Conservation (phyloP, 1,140 invertebrate genomes). For the Diachasma alloeum region DNA sequence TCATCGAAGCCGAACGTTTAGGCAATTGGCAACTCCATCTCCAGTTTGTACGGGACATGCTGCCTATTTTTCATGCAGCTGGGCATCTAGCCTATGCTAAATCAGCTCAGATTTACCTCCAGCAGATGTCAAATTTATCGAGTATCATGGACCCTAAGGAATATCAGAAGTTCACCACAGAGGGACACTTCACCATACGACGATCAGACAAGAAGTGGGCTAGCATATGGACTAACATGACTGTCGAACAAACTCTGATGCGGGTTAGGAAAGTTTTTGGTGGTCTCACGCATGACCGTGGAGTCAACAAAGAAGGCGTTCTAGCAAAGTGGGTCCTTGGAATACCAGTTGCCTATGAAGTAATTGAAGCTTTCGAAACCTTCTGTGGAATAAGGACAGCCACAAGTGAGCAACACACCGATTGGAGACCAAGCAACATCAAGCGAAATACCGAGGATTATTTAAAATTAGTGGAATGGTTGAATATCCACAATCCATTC, state of each 20-base stretch:
- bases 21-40: conserved; percentile 47
- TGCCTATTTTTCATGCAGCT: conserved; percentile 51
- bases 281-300: conserved; percentile 33
- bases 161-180: conserved; percentile 42
- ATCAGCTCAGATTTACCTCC: conserved; percentile 52
- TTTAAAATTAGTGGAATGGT: conserved; percentile 3
- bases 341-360: conserved; percentile 27
- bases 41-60: conserved; percentile 39
- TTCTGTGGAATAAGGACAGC: conserved; percentile 27
- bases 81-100: conserved; percentile 54
- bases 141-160: conserved; percentile 41
- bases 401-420: conserved; percentile 39
- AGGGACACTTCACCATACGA: conserved; percentile 45
- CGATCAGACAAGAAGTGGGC: conserved; percentile 53
- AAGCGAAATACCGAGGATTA: conserved; percentile 40
- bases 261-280: conserved; percentile 38
- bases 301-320: conserved; percentile 27
- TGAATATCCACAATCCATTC: neutral
- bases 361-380: conserved; percentile 47
- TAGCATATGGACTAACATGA: conserved; percentile 56
- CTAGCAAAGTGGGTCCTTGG: conserved; percentile 27
- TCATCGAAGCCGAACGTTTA: conserved; percentile 38
- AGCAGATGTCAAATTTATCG: conserved; percentile 47
- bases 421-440: conserved; percentile 39
- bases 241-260: conserved; percentile 55